Conservation (phyloP, 2,888 invertebrate species). For the Lordiphosa andalusiaca region DNA sequence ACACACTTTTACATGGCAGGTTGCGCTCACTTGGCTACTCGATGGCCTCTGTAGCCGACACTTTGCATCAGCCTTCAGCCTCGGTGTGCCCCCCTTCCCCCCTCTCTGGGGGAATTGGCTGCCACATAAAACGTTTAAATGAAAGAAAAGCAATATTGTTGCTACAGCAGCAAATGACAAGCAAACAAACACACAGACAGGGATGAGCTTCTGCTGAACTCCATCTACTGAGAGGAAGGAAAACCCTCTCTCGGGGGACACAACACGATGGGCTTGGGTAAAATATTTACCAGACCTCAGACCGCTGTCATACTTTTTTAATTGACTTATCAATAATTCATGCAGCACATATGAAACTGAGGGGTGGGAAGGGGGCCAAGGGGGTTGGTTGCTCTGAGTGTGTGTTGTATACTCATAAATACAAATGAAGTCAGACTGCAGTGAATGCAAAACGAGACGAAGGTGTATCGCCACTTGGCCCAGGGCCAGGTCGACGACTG, state of each 20-base stretch:
- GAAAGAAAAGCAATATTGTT: conserved; percentile 29
- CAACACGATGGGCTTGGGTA: conserved; percentile 31
- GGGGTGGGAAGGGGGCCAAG: conserved; percentile 1
- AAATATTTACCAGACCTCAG: conserved; percentile 75
- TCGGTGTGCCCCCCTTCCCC: background rate
- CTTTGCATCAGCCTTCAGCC: conserved; percentile 24
- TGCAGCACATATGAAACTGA: conserved; percentile 31
- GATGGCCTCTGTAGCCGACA: conserved; percentile 49
- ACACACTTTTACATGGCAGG: conserved; percentile 54
- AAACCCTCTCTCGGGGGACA: conserved; percentile 4
- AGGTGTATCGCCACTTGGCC: conserved; percentile 12
- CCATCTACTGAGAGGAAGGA: background rate
- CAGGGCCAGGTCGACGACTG: conserved; percentile 11
- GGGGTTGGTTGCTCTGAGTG: conserved; percentile 8
- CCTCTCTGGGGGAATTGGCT: conserved; percentile 18
- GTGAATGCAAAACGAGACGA: conserved; percentile 28
- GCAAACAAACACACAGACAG: conserved; percentile 14
- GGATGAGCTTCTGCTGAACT: conserved; percentile 17
- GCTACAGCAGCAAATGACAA: conserved; percentile 32
- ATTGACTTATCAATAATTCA: conserved; percentile 79
- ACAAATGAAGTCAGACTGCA: conserved; percentile 50
- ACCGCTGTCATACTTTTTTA: conserved; percentile 73
- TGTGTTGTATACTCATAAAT: conserved; percentile 50
- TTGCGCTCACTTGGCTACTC: conserved; percentile 68
- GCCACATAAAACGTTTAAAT: conserved; percentile 46